These are phyloP conservation scores for Corydoras sp. DNA, from an alignment of 2,113 vertebrate genomes.

Conservation along the genomic window DNA sequence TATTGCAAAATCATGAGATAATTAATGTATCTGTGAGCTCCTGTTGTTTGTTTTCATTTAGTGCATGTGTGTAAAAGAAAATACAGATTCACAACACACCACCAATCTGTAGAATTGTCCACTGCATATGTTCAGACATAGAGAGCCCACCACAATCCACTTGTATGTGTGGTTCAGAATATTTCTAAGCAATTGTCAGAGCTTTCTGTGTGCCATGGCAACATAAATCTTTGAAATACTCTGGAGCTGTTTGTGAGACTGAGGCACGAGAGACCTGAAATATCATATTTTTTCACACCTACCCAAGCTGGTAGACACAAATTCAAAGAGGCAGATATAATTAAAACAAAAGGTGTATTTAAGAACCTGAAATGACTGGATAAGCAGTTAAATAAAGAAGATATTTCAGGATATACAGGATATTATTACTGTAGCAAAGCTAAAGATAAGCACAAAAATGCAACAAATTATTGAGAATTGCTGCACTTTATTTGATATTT, in stretches of 20 bases:
- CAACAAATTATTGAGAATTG: too few species aligned
- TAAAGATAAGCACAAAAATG: too few species aligned
- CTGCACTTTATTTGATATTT: too few species aligned
- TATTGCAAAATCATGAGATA: not conserved
- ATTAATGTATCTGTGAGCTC: not conserved
- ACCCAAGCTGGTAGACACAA: not conserved
- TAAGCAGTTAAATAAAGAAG: too few species aligned
- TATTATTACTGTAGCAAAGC: too few species aligned
- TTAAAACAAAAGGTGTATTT: slow-evolving; percentile 10
- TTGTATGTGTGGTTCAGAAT: too few species aligned
- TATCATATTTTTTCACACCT: slow-evolving; percentile 19
- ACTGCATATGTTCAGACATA: slow-evolving; percentile 31
- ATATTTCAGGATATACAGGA: too few species aligned
- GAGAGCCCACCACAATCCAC: not conserved
- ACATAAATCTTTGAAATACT: slow-evolving; percentile 22
- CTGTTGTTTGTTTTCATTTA: slow-evolving; percentile 5
- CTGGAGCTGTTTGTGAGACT: slow-evolving; percentile 14
- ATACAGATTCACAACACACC: slow-evolving; percentile 26
- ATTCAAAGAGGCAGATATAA: slow-evolving; percentile 1
- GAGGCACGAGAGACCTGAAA: slow-evolving; percentile 7
- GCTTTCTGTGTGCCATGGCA: slow-evolving; percentile 27
- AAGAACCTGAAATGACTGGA: too few species aligned
- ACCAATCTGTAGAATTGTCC: slow-evolving; percentile 21
- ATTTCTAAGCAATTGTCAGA: too few species aligned
- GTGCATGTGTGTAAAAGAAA: not conserved